Base-by-base conservation (phyloP, 2,797 vertebrate species). In the Danio tinwini region DNA sequence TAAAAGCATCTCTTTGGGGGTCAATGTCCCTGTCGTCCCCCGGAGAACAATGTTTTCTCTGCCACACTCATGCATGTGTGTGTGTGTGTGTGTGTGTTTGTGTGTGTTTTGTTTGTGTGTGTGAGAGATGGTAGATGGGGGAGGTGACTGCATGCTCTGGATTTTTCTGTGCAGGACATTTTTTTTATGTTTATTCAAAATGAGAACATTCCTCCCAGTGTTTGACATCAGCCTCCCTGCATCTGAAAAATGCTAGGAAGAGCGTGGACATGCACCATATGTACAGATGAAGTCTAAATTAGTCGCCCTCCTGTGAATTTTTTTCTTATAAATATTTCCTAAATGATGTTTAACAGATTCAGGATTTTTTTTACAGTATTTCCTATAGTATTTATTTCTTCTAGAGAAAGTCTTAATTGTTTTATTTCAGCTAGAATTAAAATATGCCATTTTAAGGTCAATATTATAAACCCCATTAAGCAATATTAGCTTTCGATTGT, bases 1-100 rank as follows among this genome's bases (percentile, higher is more conserved):
- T 94, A 94, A 95, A 96, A 91, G 90, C 94, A 94, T 95, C 80
- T 92, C 88, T 89, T 89, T 87, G 81, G 84, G 83, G 92, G 91
- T 93, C 88, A 91, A 82, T 87, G 86, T 89, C 87, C 87, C 82
- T 87, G 83, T 63, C 82, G 82, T 87, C 81, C 86, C 81, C 42
- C 59, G 72, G 83, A 84, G 86, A 82, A 84, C 82, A 82, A 74
- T 81, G 78, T 79, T 83, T 77, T 78, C 73, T 84, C 82, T 85
- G 80, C 74, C 80, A 86, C 83, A 85, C 63, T 64, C 52, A 64
- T 74, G 65, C 71, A 17, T 79, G 58, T 59, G 55, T 59, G 58
- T 19, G 52, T 84, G 44, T 80, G 68, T 75, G 82, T 64, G 62
- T 80, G 58, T 74, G 65, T 80, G 53, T 70, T 69, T 64, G 61